Evolutionary conservation across 2,113 vertebrate genomes (phyloP).

Genomic region (Neolamprologus devosi): DNA sequence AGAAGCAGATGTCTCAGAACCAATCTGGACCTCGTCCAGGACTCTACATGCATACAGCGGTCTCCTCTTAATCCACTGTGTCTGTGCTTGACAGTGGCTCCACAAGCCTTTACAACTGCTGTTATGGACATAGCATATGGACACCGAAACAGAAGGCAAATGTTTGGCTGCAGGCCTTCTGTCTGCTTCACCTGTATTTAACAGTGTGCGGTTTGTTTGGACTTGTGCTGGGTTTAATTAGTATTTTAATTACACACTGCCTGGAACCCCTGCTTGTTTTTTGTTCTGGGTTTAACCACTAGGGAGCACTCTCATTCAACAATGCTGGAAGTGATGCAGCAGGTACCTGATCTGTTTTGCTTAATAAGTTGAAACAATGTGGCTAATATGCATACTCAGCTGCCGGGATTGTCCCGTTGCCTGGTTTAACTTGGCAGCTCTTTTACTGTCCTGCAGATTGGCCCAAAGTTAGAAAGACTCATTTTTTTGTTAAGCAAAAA

Average conservation of each 20-base stretch:
- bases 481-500: neutral
- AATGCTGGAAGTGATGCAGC: neutral
- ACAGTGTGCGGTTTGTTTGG: neutral
- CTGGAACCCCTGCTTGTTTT: neutral
- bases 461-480: neutral
- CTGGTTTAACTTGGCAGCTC: neutral
- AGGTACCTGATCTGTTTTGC: neutral
- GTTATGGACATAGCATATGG: neutral
- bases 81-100: neutral
- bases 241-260: constrained; percentile 25
- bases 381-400: neutral
- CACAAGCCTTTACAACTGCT: neutral
- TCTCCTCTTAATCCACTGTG: neutral
- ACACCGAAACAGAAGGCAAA: neutral
- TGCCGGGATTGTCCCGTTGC: neutral
- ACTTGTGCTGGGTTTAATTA: constrained; percentile 16
- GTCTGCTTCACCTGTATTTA: neutral
- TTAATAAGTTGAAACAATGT: neutral
- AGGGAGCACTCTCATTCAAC: neutral
- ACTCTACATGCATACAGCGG: neutral
- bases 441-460: neutral
- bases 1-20: constrained; percentile 23
- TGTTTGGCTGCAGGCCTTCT: neutral
- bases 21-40: neutral
- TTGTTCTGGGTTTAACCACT: neutral